Evolutionary conservation across 2,797 vertebrate genomes (phyloP), one percentile per base, ranked within the genome.

Genomic region (Diplodus puntazzo): DNA sequence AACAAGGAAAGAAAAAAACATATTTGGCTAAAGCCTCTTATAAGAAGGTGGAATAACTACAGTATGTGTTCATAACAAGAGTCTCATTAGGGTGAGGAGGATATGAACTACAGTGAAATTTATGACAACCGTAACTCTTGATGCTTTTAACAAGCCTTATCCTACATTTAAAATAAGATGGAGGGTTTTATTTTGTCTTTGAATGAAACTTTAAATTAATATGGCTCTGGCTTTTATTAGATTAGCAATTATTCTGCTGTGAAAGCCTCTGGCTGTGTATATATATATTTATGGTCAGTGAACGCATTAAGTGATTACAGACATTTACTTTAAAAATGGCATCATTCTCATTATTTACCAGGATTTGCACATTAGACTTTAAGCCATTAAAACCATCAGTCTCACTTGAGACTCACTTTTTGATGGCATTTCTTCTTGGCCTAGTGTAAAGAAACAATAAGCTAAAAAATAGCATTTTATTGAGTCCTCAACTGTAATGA

Each of bases 21-120:
- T 43, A 25, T 75, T 69, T 72, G 50, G 55, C 25, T 20, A 84
- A 84, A 87, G 58, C 80, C 25, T 76, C 79, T 76, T 80, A 62
- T 64, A 20, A 73, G 17, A 73, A 83, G 25, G 69, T 59, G 59
- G 25, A 63, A 42, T 69, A 30, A 60, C 64, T 23, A 34, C 34
- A 34, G 34, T 34, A 34, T 9, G 9, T 8, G 18, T 23, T 73
- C 17, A 30, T 67, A 77, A 70, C 66, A 79, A 58, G 70, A 45
- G 55, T 73, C 65, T 79, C 75, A 79, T 89, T 84, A 85, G 18
- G 45, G n/a, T 23, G 52, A 49, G 50, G 46, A 42, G 16, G 57
- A 57, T 42, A 30, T 55, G 46, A 77, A 69, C 34, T 14, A 9
- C 7, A 46, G 46, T 34, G 2, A 70, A 54, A 63, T n/a, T 7